These are phyloP conservation scores for Brachypterus glaber DNA, from an alignment of 2,888 invertebrate species.

Conservation along the genomic window DNA sequence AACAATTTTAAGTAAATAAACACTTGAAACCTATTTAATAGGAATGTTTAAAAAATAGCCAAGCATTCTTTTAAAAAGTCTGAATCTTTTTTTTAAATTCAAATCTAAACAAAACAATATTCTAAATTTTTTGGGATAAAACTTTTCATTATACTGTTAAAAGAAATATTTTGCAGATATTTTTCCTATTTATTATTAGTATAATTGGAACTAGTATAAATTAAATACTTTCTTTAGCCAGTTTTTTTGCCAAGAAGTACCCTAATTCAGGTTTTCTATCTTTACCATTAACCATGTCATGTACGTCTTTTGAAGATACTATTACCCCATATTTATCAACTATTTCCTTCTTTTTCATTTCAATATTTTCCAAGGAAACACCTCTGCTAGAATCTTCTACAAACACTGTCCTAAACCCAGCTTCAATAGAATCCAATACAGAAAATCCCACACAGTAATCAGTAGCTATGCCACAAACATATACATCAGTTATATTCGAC, in stretches of 20 bases:
- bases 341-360: constrained; percentile 65
- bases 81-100: too few species aligned
- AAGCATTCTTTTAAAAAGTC: too few species aligned
- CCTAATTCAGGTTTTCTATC: constrained; percentile 80
- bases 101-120: too few species aligned
- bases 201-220: too few species aligned
- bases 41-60: too few species aligned
- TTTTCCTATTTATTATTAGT: too few species aligned
- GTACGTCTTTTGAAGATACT: constrained; percentile 65
- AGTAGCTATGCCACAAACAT: constrained; percentile 87
- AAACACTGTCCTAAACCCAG: constrained; percentile 78
- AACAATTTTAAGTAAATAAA: too few species aligned
- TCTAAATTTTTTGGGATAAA: too few species aligned
- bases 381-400: constrained; percentile 87
- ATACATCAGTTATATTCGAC: constrained; percentile 78
- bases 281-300: constrained; percentile 74
- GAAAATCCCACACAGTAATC: constrained; percentile 91
- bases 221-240: not conserved
- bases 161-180: too few species aligned
- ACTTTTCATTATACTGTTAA: too few species aligned
- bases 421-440: constrained; percentile 72
- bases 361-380: constrained; percentile 76
- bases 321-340: constrained; percentile 67
- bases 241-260: constrained; percentile 58
- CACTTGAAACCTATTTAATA: too few species aligned